Evolutionary conservation across 2,113 vertebrate species (phyloP).

Genomic region (Sturnus vulgaris): DNA sequence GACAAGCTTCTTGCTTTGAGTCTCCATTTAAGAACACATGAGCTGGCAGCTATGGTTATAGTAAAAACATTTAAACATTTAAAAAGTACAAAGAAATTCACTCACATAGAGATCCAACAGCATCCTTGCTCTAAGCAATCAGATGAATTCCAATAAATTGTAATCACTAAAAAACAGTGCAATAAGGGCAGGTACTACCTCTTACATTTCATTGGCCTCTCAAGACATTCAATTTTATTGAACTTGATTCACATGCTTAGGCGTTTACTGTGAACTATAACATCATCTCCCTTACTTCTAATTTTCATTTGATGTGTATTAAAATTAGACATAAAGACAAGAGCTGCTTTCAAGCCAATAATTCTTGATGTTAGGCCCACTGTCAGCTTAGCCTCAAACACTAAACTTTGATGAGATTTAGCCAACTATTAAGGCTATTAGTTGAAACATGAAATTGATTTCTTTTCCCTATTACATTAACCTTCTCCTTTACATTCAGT

Average conservation of each 20-base stretch:
- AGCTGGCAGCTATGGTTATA: neutral
- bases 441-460: slow-evolving; percentile 62
- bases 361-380: slow-evolving; percentile 48
- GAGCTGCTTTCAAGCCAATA: slow-evolving; percentile 37
- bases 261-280: neutral
- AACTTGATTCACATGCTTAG: neutral
- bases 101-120: neutral
- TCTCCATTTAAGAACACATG: neutral
- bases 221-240: neutral
- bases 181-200: neutral
- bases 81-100: neutral
- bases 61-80: neutral
- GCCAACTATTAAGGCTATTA: slow-evolving; percentile 57
- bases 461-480: slow-evolving; percentile 63
- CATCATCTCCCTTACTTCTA: neutral
- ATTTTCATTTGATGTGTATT: slow-evolving; percentile 35
- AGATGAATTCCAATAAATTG: neutral
- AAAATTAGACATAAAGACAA: slow-evolving; percentile 11
- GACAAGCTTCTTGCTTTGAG: neutral
- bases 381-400: slow-evolving; percentile 57
- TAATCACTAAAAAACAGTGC: neutral
- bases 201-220: neutral
- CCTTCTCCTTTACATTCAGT: slow-evolving; percentile 50
- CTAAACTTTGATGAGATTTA: slow-evolving; percentile 58
- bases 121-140: neutral